Percentiles rank a stretch among this genome's conserved stretches.
phyloP scores from a whole-genome alignment of 2,888 invertebrate species.

The Lasius platythorax region DNA sequence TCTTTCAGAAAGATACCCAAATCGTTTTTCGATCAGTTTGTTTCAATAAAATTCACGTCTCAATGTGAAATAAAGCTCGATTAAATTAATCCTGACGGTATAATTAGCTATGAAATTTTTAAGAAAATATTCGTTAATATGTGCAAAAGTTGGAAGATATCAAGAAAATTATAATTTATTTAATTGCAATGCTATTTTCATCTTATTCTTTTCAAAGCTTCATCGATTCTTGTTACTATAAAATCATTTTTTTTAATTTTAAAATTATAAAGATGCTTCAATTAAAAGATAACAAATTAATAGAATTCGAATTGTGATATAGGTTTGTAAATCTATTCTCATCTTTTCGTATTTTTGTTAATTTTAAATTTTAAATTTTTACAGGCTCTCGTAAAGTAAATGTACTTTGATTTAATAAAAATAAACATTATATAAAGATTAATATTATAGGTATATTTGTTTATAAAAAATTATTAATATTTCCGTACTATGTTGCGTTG shows the following conservation, averaged over 20 bases:
- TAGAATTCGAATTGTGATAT: not conserved
- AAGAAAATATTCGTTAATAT: not conserved
- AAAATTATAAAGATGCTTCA: not conserved
- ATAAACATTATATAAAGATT: not conserved
- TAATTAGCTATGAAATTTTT: not conserved
- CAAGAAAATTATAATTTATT: conserved; percentile 1
- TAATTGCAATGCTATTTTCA: not conserved
- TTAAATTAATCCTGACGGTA: not conserved
- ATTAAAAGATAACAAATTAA: not conserved
- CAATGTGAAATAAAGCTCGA: not conserved
- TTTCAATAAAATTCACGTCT: not conserved
- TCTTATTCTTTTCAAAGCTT: not conserved
- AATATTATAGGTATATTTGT: not conserved
- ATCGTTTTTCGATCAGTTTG: not conserved
- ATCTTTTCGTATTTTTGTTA: not conserved
- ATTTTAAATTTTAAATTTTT: conserved; percentile 1
- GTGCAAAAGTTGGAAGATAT: not conserved
- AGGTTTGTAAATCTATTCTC: not conserved
- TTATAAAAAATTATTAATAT: not conserved
- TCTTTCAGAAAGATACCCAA: not conserved
- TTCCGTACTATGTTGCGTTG: not conserved
- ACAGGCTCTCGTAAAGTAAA: not conserved
- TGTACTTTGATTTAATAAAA: not conserved
- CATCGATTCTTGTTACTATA: not conserved
- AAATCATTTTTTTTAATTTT: not conserved